Percentiles rank a stretch among this genome's conserved stretches.
These are phyloP conservation scores for Zaprionus kolodkinae DNA, from an alignment of 1,140 invertebrate genomes.

Conservation along the genomic window DNA sequence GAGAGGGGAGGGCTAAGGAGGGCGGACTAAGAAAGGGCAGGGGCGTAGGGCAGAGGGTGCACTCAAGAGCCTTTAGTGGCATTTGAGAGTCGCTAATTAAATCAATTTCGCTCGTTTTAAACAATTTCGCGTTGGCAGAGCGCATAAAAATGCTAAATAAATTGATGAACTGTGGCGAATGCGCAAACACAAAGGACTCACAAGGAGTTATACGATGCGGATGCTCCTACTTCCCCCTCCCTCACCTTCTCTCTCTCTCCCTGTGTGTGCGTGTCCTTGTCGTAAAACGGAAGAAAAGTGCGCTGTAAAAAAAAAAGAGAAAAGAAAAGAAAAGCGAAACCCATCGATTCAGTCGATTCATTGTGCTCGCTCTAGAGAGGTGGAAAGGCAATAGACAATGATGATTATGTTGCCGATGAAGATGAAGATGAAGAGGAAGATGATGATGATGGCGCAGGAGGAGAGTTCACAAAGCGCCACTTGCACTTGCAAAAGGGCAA, in stretches of 20 bases:
- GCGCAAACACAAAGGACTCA: conserved; percentile 41
- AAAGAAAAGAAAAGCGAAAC: conserved; percentile 11
- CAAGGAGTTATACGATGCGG: conserved; percentile 44
- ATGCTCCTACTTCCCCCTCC: not conserved
- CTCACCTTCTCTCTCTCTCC: too few relatives aligned
- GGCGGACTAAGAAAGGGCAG: not conserved
- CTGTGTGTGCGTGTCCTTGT: conserved; percentile 23
- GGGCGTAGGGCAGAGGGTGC: not conserved
- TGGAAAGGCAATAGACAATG: conserved; percentile 8
- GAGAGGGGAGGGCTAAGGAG: too few relatives aligned
- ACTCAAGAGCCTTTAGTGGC: conserved; percentile 52
- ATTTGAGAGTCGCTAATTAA: conserved; percentile 74
- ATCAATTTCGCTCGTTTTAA: conserved; percentile 68
- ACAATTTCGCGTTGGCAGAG: conserved; percentile 49
- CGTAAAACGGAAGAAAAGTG: conserved; percentile 32
- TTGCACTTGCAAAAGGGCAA: conserved; percentile 52
- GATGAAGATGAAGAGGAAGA: not conserved
- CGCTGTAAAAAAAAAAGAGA: conserved; percentile 13
- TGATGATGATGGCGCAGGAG: not conserved
- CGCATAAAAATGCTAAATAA: conserved; percentile 77
- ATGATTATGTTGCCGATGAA: not conserved
- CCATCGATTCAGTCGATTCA: conserved; percentile 42
- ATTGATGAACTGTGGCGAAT: conserved; percentile 71
- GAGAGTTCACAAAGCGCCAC: conserved; percentile 27
- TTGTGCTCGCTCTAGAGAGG: not conserved